Evolutionary conservation across 2,113 vertebrate genomes (phyloP).

Genomic region (Hemichromis elongatus): DNA sequence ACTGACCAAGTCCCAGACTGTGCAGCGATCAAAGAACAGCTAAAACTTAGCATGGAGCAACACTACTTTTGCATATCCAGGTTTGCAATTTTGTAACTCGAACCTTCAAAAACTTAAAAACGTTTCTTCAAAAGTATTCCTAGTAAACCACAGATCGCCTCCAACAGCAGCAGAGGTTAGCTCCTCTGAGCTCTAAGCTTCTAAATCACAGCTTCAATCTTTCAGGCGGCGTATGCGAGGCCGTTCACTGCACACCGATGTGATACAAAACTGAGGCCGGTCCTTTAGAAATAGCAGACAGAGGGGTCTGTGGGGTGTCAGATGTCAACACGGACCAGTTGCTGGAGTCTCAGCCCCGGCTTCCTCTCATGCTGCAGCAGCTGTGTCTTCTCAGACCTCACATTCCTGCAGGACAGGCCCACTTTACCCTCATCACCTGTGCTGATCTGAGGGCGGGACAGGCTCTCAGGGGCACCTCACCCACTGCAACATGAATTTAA

Average conservation of each 20-base stretch:
- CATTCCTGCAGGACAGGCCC: conserved; percentile 69
- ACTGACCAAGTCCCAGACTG: background rate
- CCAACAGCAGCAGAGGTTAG: background rate
- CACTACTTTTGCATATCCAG: background rate
- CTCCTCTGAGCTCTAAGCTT: background rate
- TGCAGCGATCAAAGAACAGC: background rate
- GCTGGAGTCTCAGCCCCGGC: conserved; percentile 48
- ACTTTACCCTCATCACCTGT: conserved; percentile 68
- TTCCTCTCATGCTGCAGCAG: conserved; percentile 58
- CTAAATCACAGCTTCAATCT: background rate
- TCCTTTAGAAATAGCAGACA: conserved; percentile 54
- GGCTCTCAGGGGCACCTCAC: background rate
- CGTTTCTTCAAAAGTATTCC: background rate
- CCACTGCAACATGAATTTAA: background rate
- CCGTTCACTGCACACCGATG: background rate
- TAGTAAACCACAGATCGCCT: background rate
- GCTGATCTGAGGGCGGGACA: conserved; percentile 20
- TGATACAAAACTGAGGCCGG: conserved; percentile 38
- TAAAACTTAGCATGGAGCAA: background rate
- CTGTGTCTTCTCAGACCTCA: conserved; percentile 67
- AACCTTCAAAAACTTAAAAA: background rate
- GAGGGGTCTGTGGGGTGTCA: conserved; percentile 52
- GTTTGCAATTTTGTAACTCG: background rate
- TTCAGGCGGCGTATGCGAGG: background rate
- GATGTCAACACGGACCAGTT: conserved; percentile 68